Evolutionary conservation across 2,113 vertebrate species (phyloP).

Genomic region (Vimba vimba): DNA sequence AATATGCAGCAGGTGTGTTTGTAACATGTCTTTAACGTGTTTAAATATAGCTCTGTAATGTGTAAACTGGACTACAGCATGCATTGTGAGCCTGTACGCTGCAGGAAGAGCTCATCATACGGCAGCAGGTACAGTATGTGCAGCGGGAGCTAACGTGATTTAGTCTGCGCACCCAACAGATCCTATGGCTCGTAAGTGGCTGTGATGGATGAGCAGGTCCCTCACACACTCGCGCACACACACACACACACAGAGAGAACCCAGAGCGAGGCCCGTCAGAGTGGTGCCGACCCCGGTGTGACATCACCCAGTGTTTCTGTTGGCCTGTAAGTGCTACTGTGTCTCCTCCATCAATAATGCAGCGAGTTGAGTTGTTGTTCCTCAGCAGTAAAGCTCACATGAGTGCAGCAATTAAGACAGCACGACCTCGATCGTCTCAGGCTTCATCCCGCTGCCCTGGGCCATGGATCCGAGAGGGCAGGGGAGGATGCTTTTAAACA

Average conservation of each 20-base stretch:
- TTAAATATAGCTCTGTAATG: slow-evolving; percentile 65
- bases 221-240: slow-evolving; percentile 39
- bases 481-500: slow-evolving; percentile 48
- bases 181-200: slow-evolving; percentile 80
- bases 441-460: slow-evolving; percentile 47
- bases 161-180: slow-evolving; percentile 71
- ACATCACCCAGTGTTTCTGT: slow-evolving; percentile 63
- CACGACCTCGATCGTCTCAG: slow-evolving; percentile 55
- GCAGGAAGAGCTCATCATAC: slow-evolving; percentile 72
- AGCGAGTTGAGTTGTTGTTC: slow-evolving; percentile 58
- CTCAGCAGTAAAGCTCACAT: slow-evolving; percentile 59
- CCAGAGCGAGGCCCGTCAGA: slow-evolving; percentile 48
- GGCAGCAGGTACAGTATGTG: slow-evolving; percentile 73
- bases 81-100: slow-evolving; percentile 58
- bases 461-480: slow-evolving; percentile 60
- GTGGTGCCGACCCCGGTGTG: slow-evolving; percentile 57
- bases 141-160: slow-evolving; percentile 78
- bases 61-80: slow-evolving; percentile 35
- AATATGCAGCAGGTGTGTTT: slow-evolving; percentile 55
- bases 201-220: slow-evolving; percentile 79
- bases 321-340: slow-evolving; percentile 62
- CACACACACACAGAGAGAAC: slow-evolving; percentile 31
- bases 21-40: slow-evolving; percentile 23
- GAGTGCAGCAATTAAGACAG: slow-evolving; percentile 66
- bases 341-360: slow-evolving; percentile 68